Evolutionary conservation across 2,797 vertebrate genomes (phyloP), one percentile per base, ranked within the genome.

Genomic region (Aplochiton taeniatus): DNA sequence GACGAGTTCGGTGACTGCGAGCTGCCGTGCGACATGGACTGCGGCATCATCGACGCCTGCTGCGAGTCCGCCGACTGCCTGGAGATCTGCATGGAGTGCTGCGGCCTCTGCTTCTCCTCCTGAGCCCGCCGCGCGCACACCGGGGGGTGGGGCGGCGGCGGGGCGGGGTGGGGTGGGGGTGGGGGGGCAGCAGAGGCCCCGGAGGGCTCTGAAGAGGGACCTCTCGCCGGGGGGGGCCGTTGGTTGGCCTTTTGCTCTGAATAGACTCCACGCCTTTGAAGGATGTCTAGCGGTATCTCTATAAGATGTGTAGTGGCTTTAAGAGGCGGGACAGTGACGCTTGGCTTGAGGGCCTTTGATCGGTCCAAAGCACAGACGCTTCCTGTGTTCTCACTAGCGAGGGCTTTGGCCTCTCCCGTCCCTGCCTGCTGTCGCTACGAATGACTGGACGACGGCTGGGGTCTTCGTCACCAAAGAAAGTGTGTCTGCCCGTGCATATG

Each of bases 61-160:
- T 98, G 97, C 58, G 97, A 98, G 93, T 98, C 97, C 0, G 96
- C 96, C 1, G 97, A 98, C 93, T 98, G 97, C 89, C 92, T 99
- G 78, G 97, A 99, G 93, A 98, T 99, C 90, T 99, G 97, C 85
- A 98, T 99, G 97, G 97, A 98, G 91, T 98, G 97, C 90, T 99
- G 97, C 8, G 97, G 96, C 65, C 95, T 99, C 69, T 99, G 97
- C 88, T 99, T 99, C 91, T 98, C 96, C 80, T 98, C 97, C 80
- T 99, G 94, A 97, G 70, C 65, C 52, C 31, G 18, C 44, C 58
- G 56, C 49, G 59, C n/a, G n/a, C n/a, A n/a, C 52, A 51, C 46
- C 42, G 58, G 45, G 58, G 31, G 31, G 31, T 2, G 31, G 31
- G 31, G 31, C 3, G 31, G 31, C 3, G 31, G 31, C 3, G 31